Evolutionary conservation across 2,113 vertebrate genomes (phyloP).

Genomic region (Rhabdornis inornatus): DNA sequence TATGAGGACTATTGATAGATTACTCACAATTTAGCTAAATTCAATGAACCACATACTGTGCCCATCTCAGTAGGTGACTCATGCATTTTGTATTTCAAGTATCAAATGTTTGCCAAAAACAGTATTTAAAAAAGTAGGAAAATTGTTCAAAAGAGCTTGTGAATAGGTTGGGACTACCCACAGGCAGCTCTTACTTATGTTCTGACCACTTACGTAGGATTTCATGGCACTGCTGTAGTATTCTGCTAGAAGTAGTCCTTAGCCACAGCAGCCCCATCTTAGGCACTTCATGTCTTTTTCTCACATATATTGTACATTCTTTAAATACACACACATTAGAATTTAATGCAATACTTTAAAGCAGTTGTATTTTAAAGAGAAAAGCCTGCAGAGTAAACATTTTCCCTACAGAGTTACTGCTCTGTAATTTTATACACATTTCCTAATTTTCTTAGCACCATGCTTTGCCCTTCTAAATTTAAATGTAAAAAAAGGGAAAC

Average conservation of each 20-base stretch:
- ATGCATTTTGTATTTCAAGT: slow-evolving; percentile 83
- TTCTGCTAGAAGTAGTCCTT: slow-evolving; percentile 36
- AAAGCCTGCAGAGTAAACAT: slow-evolving; percentile 62
- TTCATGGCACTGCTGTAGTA: slow-evolving; percentile 47
- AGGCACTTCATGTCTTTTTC: neutral
- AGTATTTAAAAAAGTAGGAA: slow-evolving; percentile 80
- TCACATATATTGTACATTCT: neutral
- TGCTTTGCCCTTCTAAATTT: slow-evolving; percentile 24
- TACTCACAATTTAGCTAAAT: slow-evolving; percentile 83
- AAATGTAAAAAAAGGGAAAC: slow-evolving; percentile 3
- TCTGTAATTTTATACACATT: slow-evolving; percentile 30
- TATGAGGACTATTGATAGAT: slow-evolving; percentile 77
- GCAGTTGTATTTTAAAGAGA: slow-evolving; percentile 42
- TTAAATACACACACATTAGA: slow-evolving; percentile 35
- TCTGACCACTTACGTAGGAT: slow-evolving; percentile 76
- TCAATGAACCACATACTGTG: slow-evolving; percentile 82
- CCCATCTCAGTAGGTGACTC: slow-evolving; percentile 78
- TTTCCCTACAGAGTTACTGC: slow-evolving; percentile 36
- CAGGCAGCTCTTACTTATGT: slow-evolving; percentile 70
- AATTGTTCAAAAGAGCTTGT: slow-evolving; percentile 73
- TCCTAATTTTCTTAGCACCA: slow-evolving; percentile 45
- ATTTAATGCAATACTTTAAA: slow-evolving; percentile 54
- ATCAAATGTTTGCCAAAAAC: slow-evolving; percentile 81
- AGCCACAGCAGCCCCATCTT: slow-evolving; percentile 42
- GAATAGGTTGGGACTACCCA: slow-evolving; percentile 77